Evolutionary conservation across 30 jellyfish, hydroid and myxozoan genomes (phyloP).

Genomic region (Pelagia noctiluca): DNA sequence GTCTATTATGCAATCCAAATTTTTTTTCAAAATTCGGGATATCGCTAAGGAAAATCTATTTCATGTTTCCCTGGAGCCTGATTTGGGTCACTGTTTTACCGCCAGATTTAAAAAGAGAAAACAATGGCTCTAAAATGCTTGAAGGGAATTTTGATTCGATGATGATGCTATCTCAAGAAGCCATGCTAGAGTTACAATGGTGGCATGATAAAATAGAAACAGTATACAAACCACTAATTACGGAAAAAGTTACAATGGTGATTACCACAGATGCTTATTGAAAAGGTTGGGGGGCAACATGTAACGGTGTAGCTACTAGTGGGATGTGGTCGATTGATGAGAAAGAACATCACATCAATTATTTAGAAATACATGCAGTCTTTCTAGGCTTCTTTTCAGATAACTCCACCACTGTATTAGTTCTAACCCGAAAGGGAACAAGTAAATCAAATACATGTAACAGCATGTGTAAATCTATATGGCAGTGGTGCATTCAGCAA

Average conservation of each 20-base stretch:
- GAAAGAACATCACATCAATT: slow-evolving; percentile 1
- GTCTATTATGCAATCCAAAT: neutral
- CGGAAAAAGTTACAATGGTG: neutral
- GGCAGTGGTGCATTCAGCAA: neutral
- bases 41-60: neutral
- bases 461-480: neutral
- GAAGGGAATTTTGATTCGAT: neutral
- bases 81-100: neutral
- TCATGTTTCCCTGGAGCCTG: neutral
- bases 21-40: neutral
- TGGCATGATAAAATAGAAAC: neutral
- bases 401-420: slow-evolving; percentile 40
- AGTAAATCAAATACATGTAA: slow-evolving; percentile 5
- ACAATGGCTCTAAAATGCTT: neutral
- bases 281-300: slow-evolving; percentile 48
- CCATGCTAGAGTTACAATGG: neutral
- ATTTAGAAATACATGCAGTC: slow-evolving; percentile 29
- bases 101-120: neutral
- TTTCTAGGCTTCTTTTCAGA: slow-evolving; percentile 18
- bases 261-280: slow-evolving; percentile 14
- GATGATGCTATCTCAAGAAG: neutral
- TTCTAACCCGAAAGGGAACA: slow-evolving; percentile 31
- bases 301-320: neutral
- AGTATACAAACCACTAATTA: neutral
- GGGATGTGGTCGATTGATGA: slow-evolving; percentile 25